Base-by-base conservation (phyloP, 2,888 invertebrate genomes). In the Philopedon plagiatum region DNA sequence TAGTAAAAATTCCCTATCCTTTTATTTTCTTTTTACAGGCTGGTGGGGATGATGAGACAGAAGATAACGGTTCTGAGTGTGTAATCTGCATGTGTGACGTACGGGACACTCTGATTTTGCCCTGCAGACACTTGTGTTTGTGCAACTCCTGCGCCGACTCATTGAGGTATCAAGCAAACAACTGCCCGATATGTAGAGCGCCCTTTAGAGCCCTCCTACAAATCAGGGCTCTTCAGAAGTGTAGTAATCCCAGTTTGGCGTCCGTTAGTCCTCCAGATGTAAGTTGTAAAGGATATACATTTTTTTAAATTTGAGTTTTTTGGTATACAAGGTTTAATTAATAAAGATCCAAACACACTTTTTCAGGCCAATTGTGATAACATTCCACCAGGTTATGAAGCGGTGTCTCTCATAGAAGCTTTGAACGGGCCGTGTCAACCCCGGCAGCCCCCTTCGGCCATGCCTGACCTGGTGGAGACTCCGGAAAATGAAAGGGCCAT, bases 81-180 rank as follows among this genome's bases (percentile, higher is more conserved):
- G 98, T 99, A 37, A 99, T 99, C 82, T 99, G 99, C 85, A 98
- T 99, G 98, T 97, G 96, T 80, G 99, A 99, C 84, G 94, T 96
- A 15, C 90, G 99, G 2, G 99, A 99, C 86, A 99, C 99, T 0
- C 88, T 99, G 62, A 99, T 99, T 80, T 88, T 99, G 80, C 99
- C 99, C 0, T 99, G 99, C 84, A 89, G 96, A 29, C 99, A 99
- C 87, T 89, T 99, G 64, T 99, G 99, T 84, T 88, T 99, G 75
- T 99, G 99, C 86, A 96, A 97, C 86, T 94, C 94, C 0, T 99
- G 99, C 86, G 99, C 99, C 0, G 98, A 99, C 87, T 97, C 97
- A 0, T 88, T 99, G 72, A 90, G 99, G 76, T 98, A 98, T 84
- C 97, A 97, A 89, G 97, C 98, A 23, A 99, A 97, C 87, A 99